Conservation (phyloP, 2,797 vertebrate species). For the Eulemur albifrons region DNA sequence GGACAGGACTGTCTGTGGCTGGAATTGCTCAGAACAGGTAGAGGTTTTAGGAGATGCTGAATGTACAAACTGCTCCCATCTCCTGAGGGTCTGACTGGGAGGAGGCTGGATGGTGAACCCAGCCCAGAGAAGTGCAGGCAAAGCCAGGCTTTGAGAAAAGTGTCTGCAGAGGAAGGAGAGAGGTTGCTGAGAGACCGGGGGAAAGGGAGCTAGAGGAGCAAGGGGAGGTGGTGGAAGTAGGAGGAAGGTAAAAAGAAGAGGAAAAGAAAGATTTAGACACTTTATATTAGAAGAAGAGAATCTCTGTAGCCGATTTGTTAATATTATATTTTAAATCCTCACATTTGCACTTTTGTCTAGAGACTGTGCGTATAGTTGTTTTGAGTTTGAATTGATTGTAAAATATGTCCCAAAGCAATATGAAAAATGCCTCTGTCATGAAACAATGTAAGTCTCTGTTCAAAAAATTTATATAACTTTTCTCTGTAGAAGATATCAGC, state of each 20-base stretch:
- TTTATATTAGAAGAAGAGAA: background rate
- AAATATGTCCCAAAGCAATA: conserved; percentile 54
- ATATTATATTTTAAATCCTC: conserved; percentile 18
- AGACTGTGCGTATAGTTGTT: conserved; percentile 20
- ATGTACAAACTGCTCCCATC: background rate
- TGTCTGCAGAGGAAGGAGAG: background rate
- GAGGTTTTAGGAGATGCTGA: background rate
- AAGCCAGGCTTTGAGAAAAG: background rate
- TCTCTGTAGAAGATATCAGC: background rate
- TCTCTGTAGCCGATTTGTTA: conserved; percentile 41
- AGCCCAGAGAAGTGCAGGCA: background rate
- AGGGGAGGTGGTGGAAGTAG: background rate
- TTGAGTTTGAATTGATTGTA: conserved; percentile 14
- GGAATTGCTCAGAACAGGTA: background rate
- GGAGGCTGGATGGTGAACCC: background rate
- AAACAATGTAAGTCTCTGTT: conserved; percentile 38
- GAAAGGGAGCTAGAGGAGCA: background rate
- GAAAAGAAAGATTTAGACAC: background rate
- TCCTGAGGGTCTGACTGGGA: background rate
- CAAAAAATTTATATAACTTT: background rate
- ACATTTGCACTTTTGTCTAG: conserved; percentile 51
- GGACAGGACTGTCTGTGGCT: background rate
- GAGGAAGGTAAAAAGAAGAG: background rate
- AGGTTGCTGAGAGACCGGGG: background rate
- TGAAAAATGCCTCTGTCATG: background rate